Evolutionary conservation across 2,888 invertebrate species (phyloP).

Genomic region (Pseudolycoriella hygida): DNA sequence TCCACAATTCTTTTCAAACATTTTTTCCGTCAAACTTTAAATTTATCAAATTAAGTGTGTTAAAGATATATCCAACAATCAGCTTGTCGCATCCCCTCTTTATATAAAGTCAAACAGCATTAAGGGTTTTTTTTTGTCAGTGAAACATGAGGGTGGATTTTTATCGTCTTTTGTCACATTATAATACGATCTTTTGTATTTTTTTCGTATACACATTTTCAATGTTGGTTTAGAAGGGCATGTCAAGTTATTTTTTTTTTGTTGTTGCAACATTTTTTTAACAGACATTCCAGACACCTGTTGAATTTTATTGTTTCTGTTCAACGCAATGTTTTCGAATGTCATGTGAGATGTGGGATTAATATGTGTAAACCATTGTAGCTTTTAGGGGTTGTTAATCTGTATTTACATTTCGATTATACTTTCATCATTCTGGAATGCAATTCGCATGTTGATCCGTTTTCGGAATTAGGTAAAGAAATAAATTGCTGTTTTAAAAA

Average conservation of each 20-base stretch:
- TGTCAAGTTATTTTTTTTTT: neutral
- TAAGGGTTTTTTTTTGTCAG: constrained; percentile 1
- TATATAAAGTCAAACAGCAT: constrained; percentile 3
- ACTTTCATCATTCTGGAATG: too few species aligned
- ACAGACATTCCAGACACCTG: neutral
- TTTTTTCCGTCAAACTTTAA: neutral
- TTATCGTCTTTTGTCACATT: constrained; percentile 9
- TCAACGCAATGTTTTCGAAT: neutral
- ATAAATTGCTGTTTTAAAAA: too few species aligned
- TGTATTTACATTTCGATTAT: too few species aligned
- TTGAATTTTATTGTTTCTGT: neutral
- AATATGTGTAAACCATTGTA: too few species aligned
- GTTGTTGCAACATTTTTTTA: neutral
- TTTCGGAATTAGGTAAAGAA: too few species aligned
- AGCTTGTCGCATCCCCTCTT: constrained; percentile 1
- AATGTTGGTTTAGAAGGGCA: neutral
- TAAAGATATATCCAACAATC: constrained; percentile 3
- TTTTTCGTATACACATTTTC: neutral
- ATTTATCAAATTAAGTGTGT: constrained; percentile 2
- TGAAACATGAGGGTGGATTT: constrained; percentile 8
- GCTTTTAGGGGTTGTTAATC: too few species aligned
- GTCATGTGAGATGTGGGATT: too few species aligned
- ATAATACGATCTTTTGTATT: constrained; percentile 3
- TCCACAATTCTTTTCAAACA: too few species aligned
- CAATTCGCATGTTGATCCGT: too few species aligned